Percentiles rank a stretch among this genome's conserved stretches.
phyloP scores from a whole-genome alignment of 1,140 invertebrate species.

The Pogonus chalceus region DNA sequence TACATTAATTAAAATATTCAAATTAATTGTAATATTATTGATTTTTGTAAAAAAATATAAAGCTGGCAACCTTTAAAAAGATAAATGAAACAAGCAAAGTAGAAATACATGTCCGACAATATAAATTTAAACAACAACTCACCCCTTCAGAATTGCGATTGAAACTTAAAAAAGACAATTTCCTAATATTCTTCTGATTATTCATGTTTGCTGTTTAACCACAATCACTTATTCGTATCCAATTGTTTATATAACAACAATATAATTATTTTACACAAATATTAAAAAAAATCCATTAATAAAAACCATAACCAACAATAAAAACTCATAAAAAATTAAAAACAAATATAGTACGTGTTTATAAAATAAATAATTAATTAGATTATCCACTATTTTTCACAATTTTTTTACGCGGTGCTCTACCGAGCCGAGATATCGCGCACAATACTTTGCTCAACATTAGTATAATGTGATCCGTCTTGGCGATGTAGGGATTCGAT shows the following conservation, averaged over 20 bases:
- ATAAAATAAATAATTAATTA: neutral
- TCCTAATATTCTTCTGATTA: neutral
- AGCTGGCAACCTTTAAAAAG: neutral
- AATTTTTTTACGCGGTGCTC: slow-evolving; percentile 34
- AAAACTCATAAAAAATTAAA: neutral
- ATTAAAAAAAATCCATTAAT: slow-evolving; percentile 7
- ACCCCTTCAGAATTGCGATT: neutral
- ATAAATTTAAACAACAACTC: too few species aligned
- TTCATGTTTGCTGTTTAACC: neutral
- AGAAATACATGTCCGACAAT: neutral
- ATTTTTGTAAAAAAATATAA: neutral
- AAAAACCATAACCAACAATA: neutral
- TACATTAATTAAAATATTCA: neutral
- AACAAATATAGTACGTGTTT: neutral
- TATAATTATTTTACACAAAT: neutral
- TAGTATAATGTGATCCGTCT: slow-evolving; percentile 3
- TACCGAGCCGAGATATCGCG: slow-evolving; percentile 31
- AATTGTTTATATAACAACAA: neutral
- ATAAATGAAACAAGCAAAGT: neutral
- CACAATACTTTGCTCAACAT: slow-evolving; percentile 33
- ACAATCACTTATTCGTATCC: neutral
- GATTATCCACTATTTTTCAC: slow-evolving; percentile 4
- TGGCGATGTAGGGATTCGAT: neutral
- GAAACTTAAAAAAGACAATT: neutral
- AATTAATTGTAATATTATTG: neutral